Conservation (phyloP, 2,888 invertebrate genomes). For the Aromia moschata region DNA sequence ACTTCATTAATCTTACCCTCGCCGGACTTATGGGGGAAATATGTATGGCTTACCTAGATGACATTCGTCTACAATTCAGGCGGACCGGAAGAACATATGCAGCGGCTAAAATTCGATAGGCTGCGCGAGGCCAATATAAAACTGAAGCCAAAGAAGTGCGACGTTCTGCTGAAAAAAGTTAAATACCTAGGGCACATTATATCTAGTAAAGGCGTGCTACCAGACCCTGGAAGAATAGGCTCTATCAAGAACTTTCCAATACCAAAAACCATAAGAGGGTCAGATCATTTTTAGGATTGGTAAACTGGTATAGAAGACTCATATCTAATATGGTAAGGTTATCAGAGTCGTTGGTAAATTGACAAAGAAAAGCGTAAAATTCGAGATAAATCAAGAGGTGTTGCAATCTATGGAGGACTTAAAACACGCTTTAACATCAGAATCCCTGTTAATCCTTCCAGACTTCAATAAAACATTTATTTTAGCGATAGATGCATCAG, state of each 20-base stretch:
- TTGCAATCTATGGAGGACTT: slow-evolving; percentile 23
- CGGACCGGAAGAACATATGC: slow-evolving; percentile 31
- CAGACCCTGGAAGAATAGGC: slow-evolving; percentile 23
- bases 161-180: no score
- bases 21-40: slow-evolving; percentile 24
- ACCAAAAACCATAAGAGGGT: slow-evolving; percentile 25
- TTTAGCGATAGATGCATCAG: slow-evolving; percentile 29
- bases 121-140: slow-evolving; percentile 22
- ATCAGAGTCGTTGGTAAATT: slow-evolving; percentile 23
- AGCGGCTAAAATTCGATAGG: slow-evolving; percentile 26
- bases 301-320: slow-evolving; percentile 30
- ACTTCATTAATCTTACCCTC: slow-evolving; percentile 32
- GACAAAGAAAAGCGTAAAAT: slow-evolving; percentile 29
- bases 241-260: slow-evolving; percentile 14
- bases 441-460: slow-evolving; percentile 28
- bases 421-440: slow-evolving; percentile 22
- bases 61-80: slow-evolving; percentile 21
- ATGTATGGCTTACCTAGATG: slow-evolving; percentile 32
- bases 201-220: slow-evolving; percentile 22
- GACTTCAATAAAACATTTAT: slow-evolving; percentile 33
- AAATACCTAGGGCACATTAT: slow-evolving; percentile 32
- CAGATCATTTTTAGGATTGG: slow-evolving; percentile 31
- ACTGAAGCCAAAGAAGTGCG: slow-evolving; percentile 27
- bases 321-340: slow-evolving; percentile 28
- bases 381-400: slow-evolving; percentile 24